Percentiles rank a stretch among this genome's conserved stretches.
Evolutionary conservation across 2,888 invertebrate species (phyloP).

Genomic region (Luperina testacea): DNA sequence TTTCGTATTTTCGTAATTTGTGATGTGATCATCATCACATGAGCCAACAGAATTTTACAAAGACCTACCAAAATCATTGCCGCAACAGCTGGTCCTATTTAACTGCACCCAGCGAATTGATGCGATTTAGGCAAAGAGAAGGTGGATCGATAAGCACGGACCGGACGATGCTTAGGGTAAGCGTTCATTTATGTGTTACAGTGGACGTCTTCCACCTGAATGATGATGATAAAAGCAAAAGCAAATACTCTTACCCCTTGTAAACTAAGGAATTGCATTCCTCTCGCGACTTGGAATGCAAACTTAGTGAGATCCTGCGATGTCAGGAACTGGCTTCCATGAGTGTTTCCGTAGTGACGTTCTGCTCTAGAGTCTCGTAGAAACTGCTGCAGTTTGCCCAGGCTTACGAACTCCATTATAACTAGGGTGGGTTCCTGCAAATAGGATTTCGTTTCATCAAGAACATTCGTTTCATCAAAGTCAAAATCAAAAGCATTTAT

Average conservation of each 20-base stretch:
- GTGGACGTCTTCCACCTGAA: background rate
- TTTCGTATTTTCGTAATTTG: background rate
- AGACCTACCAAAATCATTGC: no score
- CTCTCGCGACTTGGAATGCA: conserved; percentile 96
- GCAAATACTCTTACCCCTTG: conserved; percentile 92
- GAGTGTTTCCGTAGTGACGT: conserved; percentile 94
- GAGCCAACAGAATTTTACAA: background rate
- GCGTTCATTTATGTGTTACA: no score
- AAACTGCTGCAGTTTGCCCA: conserved; percentile 97
- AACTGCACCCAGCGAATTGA: background rate
- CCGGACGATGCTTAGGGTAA: no score
- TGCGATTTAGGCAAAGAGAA: background rate
- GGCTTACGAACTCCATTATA: conserved; percentile 97
- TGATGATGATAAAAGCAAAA: no score
- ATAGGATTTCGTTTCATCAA: background rate
- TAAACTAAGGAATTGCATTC: conserved; percentile 96
- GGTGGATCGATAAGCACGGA: background rate
- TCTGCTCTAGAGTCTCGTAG: conserved; percentile 96
- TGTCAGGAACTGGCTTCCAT: conserved; percentile 94
- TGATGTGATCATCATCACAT: background rate
- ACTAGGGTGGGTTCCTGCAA: conserved; percentile 95
- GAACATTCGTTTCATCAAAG: background rate
- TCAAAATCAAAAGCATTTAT: no score
- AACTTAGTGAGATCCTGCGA: conserved; percentile 97
- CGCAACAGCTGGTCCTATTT: background rate